Evolutionary conservation across 2,888 invertebrate genomes (phyloP), one percentile per base, ranked within the genome.

Genomic region (Capitulum mitella): DNA sequence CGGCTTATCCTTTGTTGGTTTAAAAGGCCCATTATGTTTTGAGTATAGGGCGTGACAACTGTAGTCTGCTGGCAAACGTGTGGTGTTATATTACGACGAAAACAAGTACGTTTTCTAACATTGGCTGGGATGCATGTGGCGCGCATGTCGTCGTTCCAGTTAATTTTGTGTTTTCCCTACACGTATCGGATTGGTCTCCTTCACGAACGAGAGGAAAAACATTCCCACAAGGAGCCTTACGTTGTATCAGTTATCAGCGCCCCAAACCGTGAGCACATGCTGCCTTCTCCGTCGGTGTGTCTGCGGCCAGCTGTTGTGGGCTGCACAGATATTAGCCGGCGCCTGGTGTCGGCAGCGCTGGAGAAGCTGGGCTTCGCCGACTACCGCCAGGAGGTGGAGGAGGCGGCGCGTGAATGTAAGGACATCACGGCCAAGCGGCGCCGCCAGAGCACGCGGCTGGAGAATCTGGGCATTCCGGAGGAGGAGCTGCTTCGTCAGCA

Each of bases 381-480:
- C 83, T 99, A 98, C 85, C 92, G 93, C 84, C 91, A 94, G 80
- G 98, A 98, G 85, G 98, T 98, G 1, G 94, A 97, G 86, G 93
- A 95, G 54, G 98, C 98, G 5, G 87, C 98, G 78, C 92, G 93
- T 85, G 97, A 95, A 87, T 98, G 96, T 85, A 98, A 95, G 88
- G 97, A 95, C 76, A 95, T 97, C 12, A 98, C 97, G n/a, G 97
- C 97, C 0, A 97, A 97, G 85, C 89, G 95, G 82, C 89, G 98
- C 84, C 88, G 97, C 81, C 97, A 98, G 85, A 98, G 97, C 84
- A 97, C 98, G 26, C 89, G 98, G 80, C 88, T 99, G 79, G 98
- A 99, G 87, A 98, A 99, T 87, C 89, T 98, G 80, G 99, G 99
- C 3, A 98, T 99, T 84, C 98, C 99, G 1, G 99, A 99, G 86